Percentiles rank a stretch among this genome's conserved stretches.
Conservation (phyloP, 1,140 invertebrate genomes). For the Papilio glaucus region DNA sequence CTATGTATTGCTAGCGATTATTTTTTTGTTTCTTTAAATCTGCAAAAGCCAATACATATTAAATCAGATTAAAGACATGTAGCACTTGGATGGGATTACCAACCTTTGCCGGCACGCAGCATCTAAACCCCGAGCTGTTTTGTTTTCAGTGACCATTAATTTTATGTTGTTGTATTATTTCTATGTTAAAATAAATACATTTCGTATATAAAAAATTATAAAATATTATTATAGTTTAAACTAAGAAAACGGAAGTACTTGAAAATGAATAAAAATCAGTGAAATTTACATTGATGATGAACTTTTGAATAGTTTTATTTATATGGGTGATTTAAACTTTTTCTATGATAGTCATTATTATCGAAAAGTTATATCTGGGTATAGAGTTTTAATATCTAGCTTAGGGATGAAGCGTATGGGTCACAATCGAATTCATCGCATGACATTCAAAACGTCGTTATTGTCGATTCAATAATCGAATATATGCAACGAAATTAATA, state of each 20-base stretch:
- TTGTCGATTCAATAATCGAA: no score
- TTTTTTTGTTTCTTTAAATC: slow-evolving; percentile 2
- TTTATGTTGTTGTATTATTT: slow-evolving; percentile 50
- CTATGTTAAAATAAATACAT: slow-evolving; percentile 33
- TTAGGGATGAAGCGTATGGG: neutral
- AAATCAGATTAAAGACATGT: no score
- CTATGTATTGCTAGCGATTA: no score
- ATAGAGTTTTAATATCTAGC: neutral
- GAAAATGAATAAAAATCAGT: slow-evolving; percentile 1
- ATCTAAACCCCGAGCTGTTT: slow-evolving; percentile 41
- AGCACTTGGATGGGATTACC: no score
- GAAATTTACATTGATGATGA: neutral
- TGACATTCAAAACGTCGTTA: no score
- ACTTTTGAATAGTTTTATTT: slow-evolving; percentile 29
- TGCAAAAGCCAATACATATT: no score
- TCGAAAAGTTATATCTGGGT: slow-evolving; percentile 3
- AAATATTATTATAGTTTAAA: slow-evolving; percentile 4
- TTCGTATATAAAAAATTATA: slow-evolving; percentile 11
- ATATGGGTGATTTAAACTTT: slow-evolving; percentile 28
- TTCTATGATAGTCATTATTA: slow-evolving; percentile 29
- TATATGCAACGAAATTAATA: no score
- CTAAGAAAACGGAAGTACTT: slow-evolving; percentile 5
- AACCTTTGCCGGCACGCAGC: slow-evolving; percentile 49
- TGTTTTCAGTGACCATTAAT: slow-evolving; percentile 47
- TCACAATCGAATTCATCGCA: no score